A percentile compares a stretch with the other conserved stretches of the same genome.
Conservation (phyloP, 2,888 invertebrate species). For the Chrysodeixis includens region DNA sequence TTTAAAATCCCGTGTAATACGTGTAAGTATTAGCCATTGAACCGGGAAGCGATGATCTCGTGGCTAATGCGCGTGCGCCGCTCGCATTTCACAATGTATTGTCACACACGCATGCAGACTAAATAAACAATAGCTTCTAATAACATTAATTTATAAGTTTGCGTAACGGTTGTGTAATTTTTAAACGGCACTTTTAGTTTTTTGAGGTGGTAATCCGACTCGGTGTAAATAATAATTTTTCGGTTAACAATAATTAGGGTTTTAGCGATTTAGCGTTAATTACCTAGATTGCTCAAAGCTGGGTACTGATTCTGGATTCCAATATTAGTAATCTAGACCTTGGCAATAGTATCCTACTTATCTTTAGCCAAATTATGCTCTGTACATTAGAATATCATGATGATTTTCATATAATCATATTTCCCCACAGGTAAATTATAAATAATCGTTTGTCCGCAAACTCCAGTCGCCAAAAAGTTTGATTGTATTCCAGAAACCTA, state of each 20-base stretch:
- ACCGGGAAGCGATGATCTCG: slow-evolving; percentile 39
- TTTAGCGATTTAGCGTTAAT: no score
- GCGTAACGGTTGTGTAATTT: slow-evolving; percentile 7
- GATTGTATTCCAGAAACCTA: slow-evolving; percentile 66
- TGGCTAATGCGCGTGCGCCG: slow-evolving; percentile 26
- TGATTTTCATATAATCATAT: no score
- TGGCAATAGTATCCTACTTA: no score
- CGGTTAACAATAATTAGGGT: no score
- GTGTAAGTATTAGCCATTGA: slow-evolving; percentile 15
- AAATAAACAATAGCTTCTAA: slow-evolving; percentile 42
- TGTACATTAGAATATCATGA: no score
- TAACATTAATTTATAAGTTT: slow-evolving; percentile 25
- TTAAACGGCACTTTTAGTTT: background rate
- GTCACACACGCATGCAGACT: slow-evolving; percentile 33
- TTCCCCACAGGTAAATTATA: no score
- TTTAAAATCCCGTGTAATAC: slow-evolving; percentile 9
- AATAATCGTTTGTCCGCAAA: background rate
- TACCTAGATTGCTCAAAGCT: no score
- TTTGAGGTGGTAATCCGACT: background rate
- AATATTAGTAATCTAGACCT: no score
- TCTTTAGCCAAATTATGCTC: no score
- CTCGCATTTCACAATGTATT: slow-evolving; percentile 51
- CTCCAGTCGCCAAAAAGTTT: slow-evolving; percentile 22
- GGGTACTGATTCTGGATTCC: no score
- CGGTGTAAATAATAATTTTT: no score